phyloP scores from a whole-genome alignment of 2,113 vertebrate genomes.

The Zapornia atra region DNA sequence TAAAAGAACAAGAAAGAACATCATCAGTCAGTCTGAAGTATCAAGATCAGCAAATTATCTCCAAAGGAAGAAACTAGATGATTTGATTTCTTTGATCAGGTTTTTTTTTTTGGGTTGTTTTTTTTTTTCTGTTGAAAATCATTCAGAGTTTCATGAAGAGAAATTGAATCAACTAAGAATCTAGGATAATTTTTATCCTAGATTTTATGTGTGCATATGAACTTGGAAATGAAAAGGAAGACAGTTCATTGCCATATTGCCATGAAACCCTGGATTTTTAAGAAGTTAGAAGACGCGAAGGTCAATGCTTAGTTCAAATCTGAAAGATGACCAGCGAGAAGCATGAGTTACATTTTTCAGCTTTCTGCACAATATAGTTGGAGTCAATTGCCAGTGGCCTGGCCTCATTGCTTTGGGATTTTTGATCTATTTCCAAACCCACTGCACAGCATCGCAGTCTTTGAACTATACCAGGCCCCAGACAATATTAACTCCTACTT shows the following conservation, averaged over 20 bases:
- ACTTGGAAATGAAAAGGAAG: background rate
- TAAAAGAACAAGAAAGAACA: background rate
- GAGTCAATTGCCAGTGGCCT: background rate
- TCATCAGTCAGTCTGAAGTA: background rate
- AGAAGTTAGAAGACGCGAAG: background rate
- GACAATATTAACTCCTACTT: background rate
- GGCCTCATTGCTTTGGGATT: conserved; percentile 1
- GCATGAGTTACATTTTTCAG: background rate
- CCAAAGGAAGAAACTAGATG: background rate
- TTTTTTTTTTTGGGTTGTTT: background rate
- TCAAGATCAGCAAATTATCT: background rate
- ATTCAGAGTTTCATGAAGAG: background rate
- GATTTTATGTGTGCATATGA: background rate
- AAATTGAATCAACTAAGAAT: background rate
- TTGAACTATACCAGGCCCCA: conserved; percentile 4
- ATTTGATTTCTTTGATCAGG: background rate
- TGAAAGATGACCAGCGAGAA: background rate
- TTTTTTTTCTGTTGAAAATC: background rate
- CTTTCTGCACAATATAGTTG: background rate
- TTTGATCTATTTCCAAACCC: conserved; percentile 55
- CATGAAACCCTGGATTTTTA: background rate
- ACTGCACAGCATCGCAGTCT: background rate
- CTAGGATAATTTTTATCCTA: background rate
- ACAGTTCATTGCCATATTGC: background rate
- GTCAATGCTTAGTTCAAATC: background rate